These are phyloP conservation scores for Grus americana DNA, from an alignment of 2,113 vertebrate species.

Conservation along the genomic window DNA sequence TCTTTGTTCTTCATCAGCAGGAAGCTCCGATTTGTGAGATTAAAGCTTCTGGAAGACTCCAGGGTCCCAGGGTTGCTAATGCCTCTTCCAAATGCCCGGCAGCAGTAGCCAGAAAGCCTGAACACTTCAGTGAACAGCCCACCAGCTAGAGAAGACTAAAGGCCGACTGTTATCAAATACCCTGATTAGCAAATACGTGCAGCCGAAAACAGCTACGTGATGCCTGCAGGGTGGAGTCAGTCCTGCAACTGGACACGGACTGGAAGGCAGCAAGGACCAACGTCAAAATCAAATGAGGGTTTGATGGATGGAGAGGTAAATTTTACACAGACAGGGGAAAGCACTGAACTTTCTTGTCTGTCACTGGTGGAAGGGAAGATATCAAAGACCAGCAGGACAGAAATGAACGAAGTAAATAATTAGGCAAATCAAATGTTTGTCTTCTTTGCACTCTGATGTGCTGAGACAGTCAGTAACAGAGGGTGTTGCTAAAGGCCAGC, in stretches of 20 bases:
- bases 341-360: background rate
- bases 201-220: background rate
- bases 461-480: background rate
- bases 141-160: background rate
- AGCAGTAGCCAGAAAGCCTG: background rate
- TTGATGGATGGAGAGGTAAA: background rate
- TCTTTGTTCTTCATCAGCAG: background rate
- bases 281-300: background rate
- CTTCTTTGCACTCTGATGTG: background rate
- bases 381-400: background rate
- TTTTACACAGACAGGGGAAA: background rate
- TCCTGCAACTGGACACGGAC: background rate
- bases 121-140: background rate
- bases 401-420: background rate
- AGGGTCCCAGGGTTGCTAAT: background rate
- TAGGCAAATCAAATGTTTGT: constrained; percentile 30
- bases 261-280: background rate
- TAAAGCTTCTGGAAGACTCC: background rate
- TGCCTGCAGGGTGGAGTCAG: background rate
- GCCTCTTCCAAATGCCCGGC: background rate
- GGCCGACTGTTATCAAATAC: background rate
- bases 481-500: background rate
- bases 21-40: background rate
- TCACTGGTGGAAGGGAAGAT: background rate
- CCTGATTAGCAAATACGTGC: background rate